Evolutionary conservation across 2,888 invertebrate species (phyloP), one percentile per base, ranked within the genome.

Genomic region (Apotomis capreana): DNA sequence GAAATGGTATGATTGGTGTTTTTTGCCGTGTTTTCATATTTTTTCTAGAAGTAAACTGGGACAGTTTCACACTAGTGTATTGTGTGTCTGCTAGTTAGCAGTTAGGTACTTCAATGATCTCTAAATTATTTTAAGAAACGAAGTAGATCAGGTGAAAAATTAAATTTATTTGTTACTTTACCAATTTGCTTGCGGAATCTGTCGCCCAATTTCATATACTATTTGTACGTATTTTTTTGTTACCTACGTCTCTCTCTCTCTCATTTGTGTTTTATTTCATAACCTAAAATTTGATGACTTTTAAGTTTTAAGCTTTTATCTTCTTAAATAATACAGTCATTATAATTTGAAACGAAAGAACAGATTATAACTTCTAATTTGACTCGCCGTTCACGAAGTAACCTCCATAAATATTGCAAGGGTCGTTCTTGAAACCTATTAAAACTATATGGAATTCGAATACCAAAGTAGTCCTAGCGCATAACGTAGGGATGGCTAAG

Each of bases 351-450:
- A 60, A 60, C 40, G 0, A 6, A 3, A 40, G 0, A 40, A 40
- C 44, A 13, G 10, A 26, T 46, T 37, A 6, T 8, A 8, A 4
- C 13, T 46, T 62, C n/a, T 40, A 52, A 49, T 15, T 13, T 10
- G 1, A 12, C 58, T 54, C 26, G 0, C 13, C 36, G 44, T 44
- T 58, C 15, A 52, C 36, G 26, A 54, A 65, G 73, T 69, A 76
- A 77, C 81, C 78, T 76, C 79, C 78, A 82, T 80, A 78, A 81
- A 79, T 78, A 79, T 78, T 76, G 69, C 63, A 76, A 79, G 76
- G 75, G 76, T 74, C 74, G 72, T 77, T 77, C 72, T 74, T 76
- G 77, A 49, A 77, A 68, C 60, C 64, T 70, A 72, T 74, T 72
- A 73, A 75, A 78, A 80, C 76, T 73, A 82, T 78, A 80, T 78